phyloP scores from a whole-genome alignment of 2,888 invertebrate genomes.

The Chrysolina oricalcia region DNA sequence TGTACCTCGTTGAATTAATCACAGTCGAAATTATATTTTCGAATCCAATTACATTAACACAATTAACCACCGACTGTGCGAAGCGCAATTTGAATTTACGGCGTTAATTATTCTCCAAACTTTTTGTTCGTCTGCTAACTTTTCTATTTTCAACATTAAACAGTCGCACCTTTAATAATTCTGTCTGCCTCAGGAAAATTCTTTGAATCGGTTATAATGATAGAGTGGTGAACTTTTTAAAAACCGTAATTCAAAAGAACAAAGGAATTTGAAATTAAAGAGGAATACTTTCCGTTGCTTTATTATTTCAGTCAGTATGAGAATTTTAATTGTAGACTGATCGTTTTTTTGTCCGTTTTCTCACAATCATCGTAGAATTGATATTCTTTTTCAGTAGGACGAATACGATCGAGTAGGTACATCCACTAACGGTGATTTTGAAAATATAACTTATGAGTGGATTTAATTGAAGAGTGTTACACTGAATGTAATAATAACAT shows the following conservation, averaged over 20 bases:
- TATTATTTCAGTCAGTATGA: background rate
- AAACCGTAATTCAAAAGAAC: slow-evolving; percentile 3
- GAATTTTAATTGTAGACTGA: background rate
- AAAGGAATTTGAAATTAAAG: slow-evolving; percentile 7
- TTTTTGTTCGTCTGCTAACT: slow-evolving; percentile 35
- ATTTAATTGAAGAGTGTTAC: no score
- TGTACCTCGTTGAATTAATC: slow-evolving; percentile 23
- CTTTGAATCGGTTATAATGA: slow-evolving; percentile 7
- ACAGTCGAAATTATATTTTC: slow-evolving; percentile 36
- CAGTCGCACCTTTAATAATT: slow-evolving; percentile 29
- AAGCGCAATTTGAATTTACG: slow-evolving; percentile 35
- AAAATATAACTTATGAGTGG: no score
- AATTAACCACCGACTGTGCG: slow-evolving; percentile 34
- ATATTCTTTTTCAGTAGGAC: no score
- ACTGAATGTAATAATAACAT: no score
- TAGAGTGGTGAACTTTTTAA: slow-evolving; percentile 7
- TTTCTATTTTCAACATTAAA: slow-evolving; percentile 29
- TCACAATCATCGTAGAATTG: no score
- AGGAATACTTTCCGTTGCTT: background rate
- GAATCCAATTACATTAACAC: slow-evolving; percentile 41
- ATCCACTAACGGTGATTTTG: no score
- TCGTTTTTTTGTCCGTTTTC: background rate
- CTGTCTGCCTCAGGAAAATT: slow-evolving; percentile 7
- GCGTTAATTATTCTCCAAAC: slow-evolving; percentile 34
- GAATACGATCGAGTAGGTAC: no score